Base-by-base conservation (phyloP, 2,888 invertebrate species). In the Trilocha varians region DNA sequence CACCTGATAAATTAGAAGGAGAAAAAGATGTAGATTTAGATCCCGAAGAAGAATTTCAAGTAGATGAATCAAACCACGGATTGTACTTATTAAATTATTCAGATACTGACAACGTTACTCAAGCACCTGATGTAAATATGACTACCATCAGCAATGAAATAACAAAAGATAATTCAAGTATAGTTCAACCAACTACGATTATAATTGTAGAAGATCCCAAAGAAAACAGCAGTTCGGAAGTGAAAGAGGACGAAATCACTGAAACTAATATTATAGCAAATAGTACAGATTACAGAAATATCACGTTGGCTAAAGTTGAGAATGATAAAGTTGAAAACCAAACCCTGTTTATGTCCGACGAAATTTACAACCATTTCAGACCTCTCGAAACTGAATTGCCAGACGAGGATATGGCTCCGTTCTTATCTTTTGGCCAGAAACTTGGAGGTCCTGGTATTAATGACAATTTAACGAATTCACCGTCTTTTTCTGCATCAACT, bases 381-480 rank as follows among this genome's bases (percentile, higher is more conserved):
- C 90, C 90, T 0, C 77, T 90, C 32, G 90, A 90, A 60, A 76
- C 87, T 16, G 89, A 90, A 53, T 70, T 90, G 41, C 88, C 89
- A 0, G 87, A 87, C 35, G 90, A 90, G 64, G 91, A 91, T 56
- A 87, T 91, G 80, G 88, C 89, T 38, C 91, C 91, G 9, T 92
- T 92, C 67, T 78, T 91, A 43, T 90, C 87, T 59, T 92, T 92
- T 61, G 92, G 92, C 0, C 89, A 91, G 59, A 92, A 92, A 62
- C 59, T 86, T 34, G 82, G 73, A 8, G 76, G 80, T 1, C 72
- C 59, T 45, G 54, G 59, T 13, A 73, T 85, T 13, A 78, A 55
- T 44, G 87, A 85, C 45, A 86, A 85, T 49, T 62, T 85, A 9
- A 85, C 84, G 0, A 72, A 80, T 53, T 77, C 80, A 13, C 83